These are phyloP conservation scores for Petrocephalus zakoni DNA, from an alignment of 2,113 vertebrate species.

Conservation along the genomic window DNA sequence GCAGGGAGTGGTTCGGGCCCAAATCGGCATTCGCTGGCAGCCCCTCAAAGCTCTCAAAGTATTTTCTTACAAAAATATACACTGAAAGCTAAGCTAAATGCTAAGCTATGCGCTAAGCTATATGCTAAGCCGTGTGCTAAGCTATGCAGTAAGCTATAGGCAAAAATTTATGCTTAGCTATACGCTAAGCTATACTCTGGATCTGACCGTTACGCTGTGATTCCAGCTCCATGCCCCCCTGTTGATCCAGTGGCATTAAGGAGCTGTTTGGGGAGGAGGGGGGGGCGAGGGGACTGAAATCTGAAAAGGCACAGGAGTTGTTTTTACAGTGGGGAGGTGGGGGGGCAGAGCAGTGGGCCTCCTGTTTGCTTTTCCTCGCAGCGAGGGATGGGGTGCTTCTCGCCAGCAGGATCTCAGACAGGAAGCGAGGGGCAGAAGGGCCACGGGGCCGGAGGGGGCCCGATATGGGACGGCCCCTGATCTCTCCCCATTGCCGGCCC, in stretches of 20 bases:
- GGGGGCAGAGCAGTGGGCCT: neutral
- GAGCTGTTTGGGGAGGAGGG: neutral
- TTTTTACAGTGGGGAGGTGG: neutral
- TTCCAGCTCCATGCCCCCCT: neutral
- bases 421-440: conserved; percentile 24
- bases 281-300: neutral
- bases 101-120: neutral
- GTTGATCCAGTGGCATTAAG: neutral
- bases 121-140: neutral
- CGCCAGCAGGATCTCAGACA: neutral
- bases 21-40: conserved; percentile 15
- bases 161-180: no score
- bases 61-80: conserved; percentile 25
- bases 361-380: conserved; percentile 25
- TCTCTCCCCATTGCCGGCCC: neutral
- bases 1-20: neutral
- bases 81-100: neutral
- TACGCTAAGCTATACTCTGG: neutral
- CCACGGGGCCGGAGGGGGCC: neutral
- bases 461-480: neutral
- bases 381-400: conserved; percentile 13
- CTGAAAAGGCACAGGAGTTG: neutral
- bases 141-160: no score
- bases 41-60: conserved; percentile 12
- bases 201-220: neutral